Evolutionary conservation across 2,797 vertebrate species (phyloP).

Genomic region (Numenius phaeopus): DNA sequence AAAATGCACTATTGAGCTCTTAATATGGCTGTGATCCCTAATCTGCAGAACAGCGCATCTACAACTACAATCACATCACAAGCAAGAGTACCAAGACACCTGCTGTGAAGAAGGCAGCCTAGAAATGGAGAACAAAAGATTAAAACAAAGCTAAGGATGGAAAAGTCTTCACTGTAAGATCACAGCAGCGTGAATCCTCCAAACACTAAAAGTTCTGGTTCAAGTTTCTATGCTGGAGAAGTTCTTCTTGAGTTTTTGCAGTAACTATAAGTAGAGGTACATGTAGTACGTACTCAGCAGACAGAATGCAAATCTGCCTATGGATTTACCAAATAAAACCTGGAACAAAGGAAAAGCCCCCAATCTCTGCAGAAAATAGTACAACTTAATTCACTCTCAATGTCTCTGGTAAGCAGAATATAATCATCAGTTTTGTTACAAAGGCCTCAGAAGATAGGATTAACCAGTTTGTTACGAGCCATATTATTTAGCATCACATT

Average conservation of each 20-base stretch:
- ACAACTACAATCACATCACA: background rate
- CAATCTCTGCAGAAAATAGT: background rate
- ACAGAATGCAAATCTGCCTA: background rate
- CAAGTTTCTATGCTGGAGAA: background rate
- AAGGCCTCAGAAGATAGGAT: background rate
- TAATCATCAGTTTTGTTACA: background rate
- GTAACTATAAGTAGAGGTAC: background rate
- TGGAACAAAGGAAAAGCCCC: background rate
- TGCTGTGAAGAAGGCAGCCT: background rate
- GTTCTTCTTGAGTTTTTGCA: background rate
- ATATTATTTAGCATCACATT: background rate
- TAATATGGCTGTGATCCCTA: background rate
- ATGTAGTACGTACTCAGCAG: background rate
- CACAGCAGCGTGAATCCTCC: background rate
- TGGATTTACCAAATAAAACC: background rate
- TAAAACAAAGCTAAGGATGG: background rate
- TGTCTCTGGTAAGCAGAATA: background rate
- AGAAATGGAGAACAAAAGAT: background rate
- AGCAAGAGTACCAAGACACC: background rate
- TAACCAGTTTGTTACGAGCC: background rate
- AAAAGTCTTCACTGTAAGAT: background rate
- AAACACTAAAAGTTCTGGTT: background rate
- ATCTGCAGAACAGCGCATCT: background rate
- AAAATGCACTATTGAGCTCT: background rate
- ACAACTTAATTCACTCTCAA: background rate